Evolutionary conservation across 2,113 vertebrate genomes (phyloP).

Genomic region (Cyrtonyx montezumae): DNA sequence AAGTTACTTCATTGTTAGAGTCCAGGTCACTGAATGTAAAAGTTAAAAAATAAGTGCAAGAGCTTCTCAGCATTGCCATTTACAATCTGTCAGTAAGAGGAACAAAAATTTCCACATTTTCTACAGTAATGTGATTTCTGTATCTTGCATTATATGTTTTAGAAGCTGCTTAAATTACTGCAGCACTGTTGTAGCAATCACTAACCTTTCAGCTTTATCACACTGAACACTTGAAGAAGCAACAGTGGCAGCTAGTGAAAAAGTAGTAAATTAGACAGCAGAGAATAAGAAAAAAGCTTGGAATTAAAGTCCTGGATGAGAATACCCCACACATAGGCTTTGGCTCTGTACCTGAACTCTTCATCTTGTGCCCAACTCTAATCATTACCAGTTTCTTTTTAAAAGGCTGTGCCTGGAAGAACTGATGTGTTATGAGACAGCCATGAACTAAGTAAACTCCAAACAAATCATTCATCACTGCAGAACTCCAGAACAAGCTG

Average conservation of each 20-base stretch:
- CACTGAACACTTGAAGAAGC: not conserved
- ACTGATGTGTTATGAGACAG: constrained; percentile 17
- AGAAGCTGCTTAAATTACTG: constrained; percentile 2
- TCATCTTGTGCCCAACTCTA: not conserved
- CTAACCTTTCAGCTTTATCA: constrained; percentile 4
- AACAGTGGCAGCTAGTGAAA: not conserved
- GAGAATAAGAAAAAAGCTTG: not conserved
- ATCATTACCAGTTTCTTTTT: constrained; percentile 5
- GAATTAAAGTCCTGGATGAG: not conserved
- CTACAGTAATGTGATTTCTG: not conserved
- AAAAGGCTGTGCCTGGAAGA: constrained; percentile 20
- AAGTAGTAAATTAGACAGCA: not conserved
- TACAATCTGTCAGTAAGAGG: not conserved
- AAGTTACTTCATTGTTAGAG: not conserved
- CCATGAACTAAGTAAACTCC: constrained; percentile 41
- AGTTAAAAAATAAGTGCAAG: not conserved
- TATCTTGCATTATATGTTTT: not conserved
- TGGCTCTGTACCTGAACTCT: constrained; percentile 13
- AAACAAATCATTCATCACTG: constrained; percentile 48
- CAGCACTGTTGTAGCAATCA: not conserved
- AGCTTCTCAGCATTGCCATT: not conserved
- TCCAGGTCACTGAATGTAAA: not conserved
- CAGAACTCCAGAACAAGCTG: constrained; percentile 27
- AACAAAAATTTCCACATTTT: not conserved
- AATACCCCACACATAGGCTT: not conserved